These are phyloP conservation scores for Mycetomoellerius zeteki DNA, from an alignment of 1,140 invertebrate genomes.

Conservation along the genomic window DNA sequence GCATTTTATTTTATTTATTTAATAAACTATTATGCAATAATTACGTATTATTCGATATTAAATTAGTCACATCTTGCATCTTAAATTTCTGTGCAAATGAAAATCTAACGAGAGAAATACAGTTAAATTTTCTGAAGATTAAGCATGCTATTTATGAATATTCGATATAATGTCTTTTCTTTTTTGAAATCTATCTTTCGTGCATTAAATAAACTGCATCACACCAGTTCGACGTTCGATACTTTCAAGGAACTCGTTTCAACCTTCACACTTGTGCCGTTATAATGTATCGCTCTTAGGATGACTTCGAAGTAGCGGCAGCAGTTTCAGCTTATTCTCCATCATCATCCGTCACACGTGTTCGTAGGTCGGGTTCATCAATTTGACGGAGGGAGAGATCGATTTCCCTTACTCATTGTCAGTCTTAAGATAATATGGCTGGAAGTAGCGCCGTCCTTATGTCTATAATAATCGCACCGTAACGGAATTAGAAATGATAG, in stretches of 20 bases:
- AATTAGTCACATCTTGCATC: neutral
- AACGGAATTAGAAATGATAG: neutral
- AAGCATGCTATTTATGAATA: neutral
- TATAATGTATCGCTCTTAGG: constrained; percentile 15
- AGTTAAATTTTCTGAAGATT: neutral
- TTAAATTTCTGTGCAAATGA: neutral
- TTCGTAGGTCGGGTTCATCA: constrained; percentile 20
- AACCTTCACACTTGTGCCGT: constrained; percentile 37
- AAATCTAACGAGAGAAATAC: neutral
- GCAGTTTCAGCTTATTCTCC: neutral
- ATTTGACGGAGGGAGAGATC: constrained; percentile 27
- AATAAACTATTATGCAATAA: neutral
- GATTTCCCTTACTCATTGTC: neutral
- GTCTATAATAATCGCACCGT: constrained; percentile 30
- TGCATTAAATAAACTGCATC: neutral
- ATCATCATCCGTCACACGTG: constrained; percentile 33
- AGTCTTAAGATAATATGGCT: neutral
- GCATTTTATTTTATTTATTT: neutral
- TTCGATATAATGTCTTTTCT: neutral
- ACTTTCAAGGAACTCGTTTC: neutral
- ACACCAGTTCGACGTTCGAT: neutral
- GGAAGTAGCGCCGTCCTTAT: constrained; percentile 6
- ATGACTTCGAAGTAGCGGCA: constrained; percentile 28
- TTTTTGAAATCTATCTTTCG: neutral
- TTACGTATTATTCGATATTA: neutral